A percentile compares a stretch with the other conserved stretches of the same genome.
These are phyloP conservation scores for Melitaea athalia DNA, from an alignment of 2,888 invertebrate genomes.

Conservation along the genomic window DNA sequence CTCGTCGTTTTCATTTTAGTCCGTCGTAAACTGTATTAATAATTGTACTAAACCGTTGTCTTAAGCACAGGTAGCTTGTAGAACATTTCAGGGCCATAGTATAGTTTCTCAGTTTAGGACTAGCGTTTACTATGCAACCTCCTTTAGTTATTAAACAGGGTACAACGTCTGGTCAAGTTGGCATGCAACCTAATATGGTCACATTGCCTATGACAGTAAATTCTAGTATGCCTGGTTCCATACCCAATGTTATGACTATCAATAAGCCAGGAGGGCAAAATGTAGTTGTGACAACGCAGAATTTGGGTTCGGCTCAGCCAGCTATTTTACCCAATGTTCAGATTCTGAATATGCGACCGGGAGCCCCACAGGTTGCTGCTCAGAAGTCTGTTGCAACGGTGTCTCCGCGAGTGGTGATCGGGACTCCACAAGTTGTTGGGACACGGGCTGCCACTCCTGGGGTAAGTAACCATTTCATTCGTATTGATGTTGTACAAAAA, in stretches of 20 bases:
- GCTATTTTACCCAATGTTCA: slow-evolving; percentile 89
- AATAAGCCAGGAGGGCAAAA: slow-evolving; percentile 82
- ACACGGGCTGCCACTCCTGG: slow-evolving; percentile 91
- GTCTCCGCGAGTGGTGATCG: slow-evolving; percentile 91
- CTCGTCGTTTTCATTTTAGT: slow-evolving; percentile 69
- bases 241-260: slow-evolving; percentile 85
- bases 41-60: slow-evolving; percentile 84
- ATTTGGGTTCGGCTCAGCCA: slow-evolving; percentile 84
- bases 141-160: slow-evolving; percentile 77
- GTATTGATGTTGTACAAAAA: slow-evolving; percentile 20
- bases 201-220: slow-evolving; percentile 85
- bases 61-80: slow-evolving; percentile 70
- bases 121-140: slow-evolving; percentile 70
- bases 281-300: slow-evolving; percentile 82
- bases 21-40: slow-evolving; percentile 82
- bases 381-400: slow-evolving; percentile 90
- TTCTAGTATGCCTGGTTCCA: slow-evolving; percentile 81
- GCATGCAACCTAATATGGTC: slow-evolving; percentile 82
- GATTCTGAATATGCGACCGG: slow-evolving; percentile 92
- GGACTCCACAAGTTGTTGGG: slow-evolving; percentile 90
- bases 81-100: slow-evolving; percentile 77
- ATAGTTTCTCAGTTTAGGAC: slow-evolving; percentile 52
- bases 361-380: slow-evolving; percentile 84
- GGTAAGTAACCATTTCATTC: slow-evolving; percentile 73
- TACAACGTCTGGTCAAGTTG: slow-evolving; percentile 60